phyloP scores from a whole-genome alignment of 1,140 invertebrate genomes.

The Eciton burchellii region DNA sequence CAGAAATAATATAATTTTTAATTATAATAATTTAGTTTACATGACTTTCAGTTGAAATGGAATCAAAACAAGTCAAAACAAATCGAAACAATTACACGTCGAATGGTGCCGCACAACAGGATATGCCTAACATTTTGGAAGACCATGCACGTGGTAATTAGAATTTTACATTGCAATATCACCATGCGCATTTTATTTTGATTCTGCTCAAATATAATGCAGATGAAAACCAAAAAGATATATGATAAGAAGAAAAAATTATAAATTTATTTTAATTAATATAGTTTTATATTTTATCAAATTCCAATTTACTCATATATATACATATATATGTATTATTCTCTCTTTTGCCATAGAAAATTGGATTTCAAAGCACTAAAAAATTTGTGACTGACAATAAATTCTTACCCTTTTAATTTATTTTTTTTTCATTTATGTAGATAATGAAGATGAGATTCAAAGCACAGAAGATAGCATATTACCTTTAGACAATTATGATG shows the following conservation, averaged over 20 bases:
- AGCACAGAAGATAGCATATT: conserved; percentile 24
- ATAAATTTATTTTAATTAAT: not conserved
- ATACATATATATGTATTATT: not conserved
- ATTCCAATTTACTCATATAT: not conserved
- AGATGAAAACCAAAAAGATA: not conserved
- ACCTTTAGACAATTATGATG: conserved; percentile 47
- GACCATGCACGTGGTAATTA: conserved; percentile 58
- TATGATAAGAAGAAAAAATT: not conserved
- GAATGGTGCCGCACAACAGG: conserved; percentile 23
- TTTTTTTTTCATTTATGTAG: conserved; percentile 42
- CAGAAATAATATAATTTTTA: conserved; percentile 51
- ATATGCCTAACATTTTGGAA: conserved; percentile 3
- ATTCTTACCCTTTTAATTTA: conserved; percentile 18
- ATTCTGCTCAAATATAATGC: not conserved
- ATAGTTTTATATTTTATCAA: not conserved
- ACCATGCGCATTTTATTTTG: not conserved
- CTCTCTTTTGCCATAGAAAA: not conserved
- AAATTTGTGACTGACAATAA: conserved; percentile 2
- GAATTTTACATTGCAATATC: conserved; percentile 3
- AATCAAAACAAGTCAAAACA: conserved; percentile 51
- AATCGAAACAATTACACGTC: conserved; percentile 51
- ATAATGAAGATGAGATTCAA: conserved; percentile 47
- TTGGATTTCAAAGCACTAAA: not conserved
- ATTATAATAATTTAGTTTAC: conserved; percentile 68
- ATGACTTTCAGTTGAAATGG: conserved; percentile 71